Evolutionary conservation across 2,113 vertebrate species (phyloP).

Genomic region (Lathamus discolor): DNA sequence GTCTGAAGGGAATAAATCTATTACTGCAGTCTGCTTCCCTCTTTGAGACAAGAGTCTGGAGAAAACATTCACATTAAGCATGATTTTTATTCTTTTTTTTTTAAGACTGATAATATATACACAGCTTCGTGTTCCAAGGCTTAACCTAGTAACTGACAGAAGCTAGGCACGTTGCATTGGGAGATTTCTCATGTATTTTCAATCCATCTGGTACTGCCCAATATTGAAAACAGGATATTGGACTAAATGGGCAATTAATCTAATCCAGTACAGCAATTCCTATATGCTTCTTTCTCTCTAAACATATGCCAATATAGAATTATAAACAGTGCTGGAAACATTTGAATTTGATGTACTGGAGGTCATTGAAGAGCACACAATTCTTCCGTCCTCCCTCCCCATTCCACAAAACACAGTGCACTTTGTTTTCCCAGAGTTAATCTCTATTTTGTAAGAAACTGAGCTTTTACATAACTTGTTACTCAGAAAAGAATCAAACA

Average conservation of each 20-base stretch:
- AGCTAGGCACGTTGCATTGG: background rate
- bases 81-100: background rate
- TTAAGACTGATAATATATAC: background rate
- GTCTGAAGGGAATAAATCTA: background rate
- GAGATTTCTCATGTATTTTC: background rate
- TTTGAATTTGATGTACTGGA: background rate
- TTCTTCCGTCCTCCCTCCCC: background rate
- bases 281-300: background rate
- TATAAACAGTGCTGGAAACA: background rate
- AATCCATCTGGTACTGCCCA: background rate
- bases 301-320: background rate
- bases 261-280: background rate
- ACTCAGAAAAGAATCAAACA: background rate
- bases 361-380: background rate
- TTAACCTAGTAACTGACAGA: background rate
- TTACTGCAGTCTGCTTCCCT: constrained; percentile 5
- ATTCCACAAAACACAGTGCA: background rate
- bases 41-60: constrained; percentile 12
- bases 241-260: constrained; percentile 16
- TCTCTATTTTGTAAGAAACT: background rate
- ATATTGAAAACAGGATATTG: background rate
- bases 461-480: background rate
- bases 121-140: background rate
- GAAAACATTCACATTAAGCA: background rate
- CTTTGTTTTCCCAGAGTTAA: background rate